Conservation (phyloP, 2,113 vertebrate species). For the Emydura subglobosa region DNA sequence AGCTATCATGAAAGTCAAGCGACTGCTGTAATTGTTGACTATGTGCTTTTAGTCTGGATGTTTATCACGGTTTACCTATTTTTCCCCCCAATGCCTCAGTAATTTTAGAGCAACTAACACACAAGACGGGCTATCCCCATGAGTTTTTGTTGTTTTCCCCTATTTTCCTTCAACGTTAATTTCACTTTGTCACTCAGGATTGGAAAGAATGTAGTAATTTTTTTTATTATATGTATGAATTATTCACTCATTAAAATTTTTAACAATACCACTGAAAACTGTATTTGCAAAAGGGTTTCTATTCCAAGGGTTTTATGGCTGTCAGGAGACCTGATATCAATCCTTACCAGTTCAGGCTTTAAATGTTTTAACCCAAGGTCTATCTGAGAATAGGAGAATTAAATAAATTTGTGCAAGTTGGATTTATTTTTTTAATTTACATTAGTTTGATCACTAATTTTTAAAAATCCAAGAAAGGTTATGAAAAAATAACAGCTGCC, state of each 20-base stretch:
- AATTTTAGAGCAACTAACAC: slow-evolving; percentile 55
- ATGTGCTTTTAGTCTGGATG: slow-evolving; percentile 39
- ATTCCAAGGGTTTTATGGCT: not conserved
- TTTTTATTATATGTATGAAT: slow-evolving; percentile 16
- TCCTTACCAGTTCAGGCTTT: not conserved
- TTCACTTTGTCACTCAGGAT: not conserved
- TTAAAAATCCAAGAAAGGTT: not conserved
- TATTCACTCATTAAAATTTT: slow-evolving; percentile 25
- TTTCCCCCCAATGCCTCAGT: slow-evolving; percentile 31
- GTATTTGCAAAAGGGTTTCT: slow-evolving; percentile 3
- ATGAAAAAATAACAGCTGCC: not conserved
- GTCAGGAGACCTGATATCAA: not conserved
- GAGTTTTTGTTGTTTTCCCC: slow-evolving; percentile 39
- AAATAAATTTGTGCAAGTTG: not conserved
- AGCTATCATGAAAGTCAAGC: slow-evolving; percentile 34
- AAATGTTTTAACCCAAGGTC: not conserved
- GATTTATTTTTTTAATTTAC: not conserved
- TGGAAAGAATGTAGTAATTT: not conserved
- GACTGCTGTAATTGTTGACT: slow-evolving; percentile 42
- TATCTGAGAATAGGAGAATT: not conserved
- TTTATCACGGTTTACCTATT: slow-evolving; percentile 34
- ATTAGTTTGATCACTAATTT: not conserved
- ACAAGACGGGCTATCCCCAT: slow-evolving; percentile 36
- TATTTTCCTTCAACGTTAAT: slow-evolving; percentile 55
- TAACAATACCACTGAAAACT: not conserved